Evolutionary conservation across 2,113 vertebrate genomes (phyloP).

Genomic region (Coreoperca whiteheadi): DNA sequence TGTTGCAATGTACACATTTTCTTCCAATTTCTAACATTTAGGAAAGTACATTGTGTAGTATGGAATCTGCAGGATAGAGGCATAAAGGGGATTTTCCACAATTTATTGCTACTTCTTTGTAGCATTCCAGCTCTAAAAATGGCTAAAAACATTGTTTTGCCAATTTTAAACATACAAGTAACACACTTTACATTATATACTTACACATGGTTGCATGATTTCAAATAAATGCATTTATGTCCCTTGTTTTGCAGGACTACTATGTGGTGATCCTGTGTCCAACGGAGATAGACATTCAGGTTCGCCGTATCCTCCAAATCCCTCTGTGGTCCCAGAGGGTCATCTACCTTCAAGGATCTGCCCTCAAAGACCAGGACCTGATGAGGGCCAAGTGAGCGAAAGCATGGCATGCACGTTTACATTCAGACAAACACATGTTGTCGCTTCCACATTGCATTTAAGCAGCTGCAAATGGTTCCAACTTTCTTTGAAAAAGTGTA

Average conservation of each 20-base stretch:
- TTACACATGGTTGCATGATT: background rate
- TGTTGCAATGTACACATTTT: background rate
- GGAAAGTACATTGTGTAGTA: background rate
- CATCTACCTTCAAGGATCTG: conserved; percentile 98
- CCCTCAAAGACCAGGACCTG: conserved; percentile 97
- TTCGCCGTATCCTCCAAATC: conserved; percentile 96
- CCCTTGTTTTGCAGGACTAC: conserved; percentile 88
- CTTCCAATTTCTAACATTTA: background rate
- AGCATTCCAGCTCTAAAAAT: background rate
- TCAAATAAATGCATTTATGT: background rate
- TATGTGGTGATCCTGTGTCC: conserved; percentile 99
- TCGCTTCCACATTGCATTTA: no score
- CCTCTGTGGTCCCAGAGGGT: conserved; percentile 98
- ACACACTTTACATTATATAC: background rate
- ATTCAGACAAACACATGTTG: background rate
- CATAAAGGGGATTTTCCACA: background rate
- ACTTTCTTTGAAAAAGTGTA: background rate
- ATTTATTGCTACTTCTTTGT: background rate
- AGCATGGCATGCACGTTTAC: background rate
- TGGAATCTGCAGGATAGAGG: background rate
- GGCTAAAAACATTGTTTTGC: background rate
- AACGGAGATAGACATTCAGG: conserved; percentile 96
- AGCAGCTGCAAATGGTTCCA: background rate
- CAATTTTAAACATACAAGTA: background rate
- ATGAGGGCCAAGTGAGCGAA: conserved; percentile 96